These are phyloP conservation scores for Elmis aenea DNA, from an alignment of 2,888 invertebrate genomes.

Conservation along the genomic window DNA sequence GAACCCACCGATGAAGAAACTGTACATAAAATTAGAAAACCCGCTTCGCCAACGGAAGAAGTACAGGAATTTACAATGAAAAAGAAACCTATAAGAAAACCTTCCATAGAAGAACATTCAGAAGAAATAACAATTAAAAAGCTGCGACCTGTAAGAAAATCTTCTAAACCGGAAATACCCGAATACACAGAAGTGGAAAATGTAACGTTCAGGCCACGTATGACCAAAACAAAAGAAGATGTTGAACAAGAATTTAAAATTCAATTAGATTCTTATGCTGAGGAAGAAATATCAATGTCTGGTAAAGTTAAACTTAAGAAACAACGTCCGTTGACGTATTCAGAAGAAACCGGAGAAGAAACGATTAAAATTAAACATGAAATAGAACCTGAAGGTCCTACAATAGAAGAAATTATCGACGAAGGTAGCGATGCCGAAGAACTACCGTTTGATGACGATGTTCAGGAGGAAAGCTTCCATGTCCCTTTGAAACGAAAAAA, in stretches of 20 bases:
- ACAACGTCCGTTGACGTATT: conserved; percentile 65
- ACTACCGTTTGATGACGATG: conserved; percentile 51
- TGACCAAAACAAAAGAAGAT: conserved; percentile 75
- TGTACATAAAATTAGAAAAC: conserved; percentile 8
- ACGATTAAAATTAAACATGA: conserved; percentile 66
- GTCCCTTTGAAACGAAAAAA: conserved; percentile 46
- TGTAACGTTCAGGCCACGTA: conserved; percentile 73
- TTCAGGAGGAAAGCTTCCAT: conserved; percentile 50
- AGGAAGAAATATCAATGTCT: conserved; percentile 83
- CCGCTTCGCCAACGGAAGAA: conserved; percentile 16
- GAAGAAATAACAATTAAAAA: conserved; percentile 71
- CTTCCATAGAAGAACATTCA: conserved; percentile 54
- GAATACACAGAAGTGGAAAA: conserved; percentile 72
- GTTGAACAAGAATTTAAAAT: conserved; percentile 89
- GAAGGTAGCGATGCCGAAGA: conserved; percentile 56
- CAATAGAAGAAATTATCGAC: conserved; percentile 60
- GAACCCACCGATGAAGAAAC: conserved; percentile 31
- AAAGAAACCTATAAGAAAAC: conserved; percentile 49
- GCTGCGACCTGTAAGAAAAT: conserved; percentile 61
- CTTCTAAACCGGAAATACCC: conserved; percentile 59
- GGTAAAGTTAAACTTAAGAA: conserved; percentile 77
- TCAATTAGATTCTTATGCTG: conserved; percentile 77
- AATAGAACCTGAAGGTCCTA: conserved; percentile 57
- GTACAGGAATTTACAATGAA: conserved; percentile 52
- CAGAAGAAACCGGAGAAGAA: conserved; percentile 73